Evolutionary conservation across 2,797 vertebrate species (phyloP).

Genomic region (Apodemus agrarius): DNA sequence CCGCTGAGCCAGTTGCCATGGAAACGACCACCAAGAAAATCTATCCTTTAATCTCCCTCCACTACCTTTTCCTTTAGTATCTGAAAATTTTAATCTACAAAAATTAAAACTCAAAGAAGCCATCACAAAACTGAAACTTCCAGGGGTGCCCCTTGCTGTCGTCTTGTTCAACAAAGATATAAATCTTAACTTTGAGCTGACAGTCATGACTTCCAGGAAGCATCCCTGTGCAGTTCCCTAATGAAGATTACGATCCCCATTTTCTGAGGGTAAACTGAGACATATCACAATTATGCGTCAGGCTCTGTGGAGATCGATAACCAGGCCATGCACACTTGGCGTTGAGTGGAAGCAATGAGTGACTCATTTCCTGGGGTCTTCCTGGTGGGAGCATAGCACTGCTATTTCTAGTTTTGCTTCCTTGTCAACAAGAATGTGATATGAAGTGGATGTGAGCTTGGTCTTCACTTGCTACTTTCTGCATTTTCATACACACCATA

Average conservation of each 20-base stretch:
- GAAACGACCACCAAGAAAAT: slow-evolving; percentile 64
- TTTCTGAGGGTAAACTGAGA: slow-evolving; percentile 14
- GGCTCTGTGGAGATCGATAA: not conserved
- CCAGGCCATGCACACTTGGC: not conserved
- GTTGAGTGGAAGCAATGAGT: not conserved
- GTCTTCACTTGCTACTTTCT: not conserved
- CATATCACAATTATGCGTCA: not conserved
- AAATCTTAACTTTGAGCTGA: not conserved
- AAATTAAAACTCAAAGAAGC: slow-evolving; percentile 67
- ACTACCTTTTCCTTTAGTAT: slow-evolving; percentile 47
- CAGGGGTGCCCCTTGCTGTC: not conserved
- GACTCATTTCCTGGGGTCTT: not conserved
- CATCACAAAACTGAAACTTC: slow-evolving; percentile 51
- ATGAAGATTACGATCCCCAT: not conserved
- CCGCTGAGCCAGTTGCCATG: slow-evolving; percentile 53
- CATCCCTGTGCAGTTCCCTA: not conserved
- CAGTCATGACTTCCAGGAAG: slow-evolving; percentile 23
- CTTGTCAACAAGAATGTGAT: not conserved
- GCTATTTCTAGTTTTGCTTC: not conserved
- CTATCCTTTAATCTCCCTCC: slow-evolving; percentile 43
- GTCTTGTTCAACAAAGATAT: not conserved
- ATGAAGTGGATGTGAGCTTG: not conserved
- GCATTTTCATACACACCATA: not conserved
- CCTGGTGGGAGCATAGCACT: not conserved
- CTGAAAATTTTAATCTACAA: slow-evolving; percentile 66